Evolutionary conservation across 2,888 invertebrate species (phyloP), one percentile per base, ranked within the genome.

Genomic region (Volucella zonaria): DNA sequence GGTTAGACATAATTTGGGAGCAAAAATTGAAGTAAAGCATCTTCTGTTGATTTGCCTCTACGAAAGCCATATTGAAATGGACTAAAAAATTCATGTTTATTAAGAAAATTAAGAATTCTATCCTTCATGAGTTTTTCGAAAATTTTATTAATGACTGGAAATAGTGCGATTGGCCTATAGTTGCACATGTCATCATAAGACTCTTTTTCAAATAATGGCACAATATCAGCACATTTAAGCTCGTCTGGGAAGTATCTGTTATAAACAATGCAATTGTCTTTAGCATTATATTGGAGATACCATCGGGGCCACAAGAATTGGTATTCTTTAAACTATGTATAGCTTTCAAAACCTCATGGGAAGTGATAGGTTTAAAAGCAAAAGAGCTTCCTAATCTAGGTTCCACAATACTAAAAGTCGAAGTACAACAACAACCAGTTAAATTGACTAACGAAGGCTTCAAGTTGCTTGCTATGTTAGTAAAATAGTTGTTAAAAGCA

Each of bases 131-230:
- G 12, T 56, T 66, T 75, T 58, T 66, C 64, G 23, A 66, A 75
- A 38, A 66, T 15, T 67, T 59, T 75, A 14, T 42, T 49, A 18
- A 67, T n/a, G 3, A 8, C 11, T 9, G 61, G 59, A 11, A 76
- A 43, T 31, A 76, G 51, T 15, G 68, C 62, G 14, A 79, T 79
- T n/a, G 64, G 59, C 18, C 71, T 59, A n/a, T 71, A 59, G 15
- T 66, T 71, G 11, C 18, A 8, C 38, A 71, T 59, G 2, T 73
- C 52, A 15, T 40, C 15, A 40, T 14, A 2, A 42, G 49, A 61
- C 15, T 49, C 58, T 42, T 64, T 79, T 71, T 78, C 49, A 49
- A 77, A 71, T 15, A 79, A 10, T 2, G 64, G 58, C 1, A 71
- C 12, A 38, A 64, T 61, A 11, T 76, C 64, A 31, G 78, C 71